Evolutionary conservation across 1,140 invertebrate species (phyloP), one percentile per base, ranked within the genome.

Genomic region (Nasonia giraulti): DNA sequence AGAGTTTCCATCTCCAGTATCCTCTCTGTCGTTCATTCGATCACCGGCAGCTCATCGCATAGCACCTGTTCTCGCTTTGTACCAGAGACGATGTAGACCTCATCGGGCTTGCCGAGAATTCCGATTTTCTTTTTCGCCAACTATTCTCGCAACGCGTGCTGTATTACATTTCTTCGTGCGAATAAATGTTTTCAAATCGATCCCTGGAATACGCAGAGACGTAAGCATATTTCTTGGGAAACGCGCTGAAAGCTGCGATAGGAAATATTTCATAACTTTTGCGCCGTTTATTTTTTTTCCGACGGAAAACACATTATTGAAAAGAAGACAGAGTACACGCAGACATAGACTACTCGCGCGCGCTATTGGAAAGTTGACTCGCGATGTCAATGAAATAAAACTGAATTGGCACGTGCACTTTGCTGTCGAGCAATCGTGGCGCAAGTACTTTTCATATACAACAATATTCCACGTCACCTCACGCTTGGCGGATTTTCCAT

Each of bases 361-460:
- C 1, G 3, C 50, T 55, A 55, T 55, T 20, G 55, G 55, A 62
- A n/a, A 62, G 55, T 62, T n/a, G 55, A n/a, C 55, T n/a, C 20
- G 6, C 20, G 20, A 62, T 62, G 20, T 6, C n/a, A 62, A 62
- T 62, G 55, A 62, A 62, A 62, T 62, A 62, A 62, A 62, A 62
- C 14, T 62, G 17, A 62, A 62, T 62, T 62, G 55, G 55, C 55
- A 62, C 55, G 55, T 62, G 20, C 55, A 62, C 55, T n/a, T 62
- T 7, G 17, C 55, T 62, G 55, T 62, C 90, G 90, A 88, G 89
- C 87, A 87, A 86, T 85, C 88, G 27, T 31, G 17, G 27, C 69
- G 69, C 69, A 17, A 17, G 69, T 14, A 71, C 27, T 33, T 27
- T 71, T 14, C 11, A 44, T 27, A 44, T 27, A 33, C 27, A 71